These are phyloP conservation scores for Cydia splendana DNA, from an alignment of 1,140 invertebrate genomes.

Conservation along the genomic window DNA sequence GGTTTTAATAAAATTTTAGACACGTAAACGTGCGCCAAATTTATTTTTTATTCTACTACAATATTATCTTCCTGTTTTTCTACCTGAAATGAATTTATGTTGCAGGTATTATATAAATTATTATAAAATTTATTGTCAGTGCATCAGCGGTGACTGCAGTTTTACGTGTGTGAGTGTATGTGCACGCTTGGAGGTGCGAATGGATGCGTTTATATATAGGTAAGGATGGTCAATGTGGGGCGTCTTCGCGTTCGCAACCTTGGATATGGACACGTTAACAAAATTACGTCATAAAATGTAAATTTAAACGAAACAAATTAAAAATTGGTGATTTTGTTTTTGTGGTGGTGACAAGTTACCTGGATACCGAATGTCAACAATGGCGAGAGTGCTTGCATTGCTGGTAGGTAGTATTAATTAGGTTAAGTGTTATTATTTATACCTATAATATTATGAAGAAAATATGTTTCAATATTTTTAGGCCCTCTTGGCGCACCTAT, in stretches of 20 bases:
- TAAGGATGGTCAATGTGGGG: constrained; percentile 52
- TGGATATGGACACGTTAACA: constrained; percentile 67
- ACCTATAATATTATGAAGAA: constrained; percentile 26
- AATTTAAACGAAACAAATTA: constrained; percentile 6
- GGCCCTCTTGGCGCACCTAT: constrained; percentile 63
- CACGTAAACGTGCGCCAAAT: not conserved
- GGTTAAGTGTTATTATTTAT: not conserved
- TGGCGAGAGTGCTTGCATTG: constrained; percentile 24
- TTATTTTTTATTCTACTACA: not conserved
- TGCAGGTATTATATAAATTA: constrained; percentile 19
- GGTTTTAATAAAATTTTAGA: no score
- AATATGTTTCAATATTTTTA: constrained; percentile 42
- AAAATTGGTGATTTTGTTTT: constrained; percentile 16
- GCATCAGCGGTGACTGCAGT: constrained; percentile 25
- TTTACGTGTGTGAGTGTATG: constrained; percentile 44
- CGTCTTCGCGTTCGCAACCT: constrained; percentile 69
- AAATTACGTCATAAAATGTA: constrained; percentile 29
- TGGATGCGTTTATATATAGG: constrained; percentile 76
- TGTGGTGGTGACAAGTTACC: constrained; percentile 21
- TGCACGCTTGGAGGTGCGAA: constrained; percentile 42
- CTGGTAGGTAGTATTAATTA: constrained; percentile 20
- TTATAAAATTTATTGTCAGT: constrained; percentile 6
- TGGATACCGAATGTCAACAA: constrained; percentile 20
- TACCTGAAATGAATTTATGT: not conserved
- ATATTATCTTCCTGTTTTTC: not conserved